Evolutionary conservation across 2,888 invertebrate genomes (phyloP).

Genomic region (Parnassius mnemosyne): DNA sequence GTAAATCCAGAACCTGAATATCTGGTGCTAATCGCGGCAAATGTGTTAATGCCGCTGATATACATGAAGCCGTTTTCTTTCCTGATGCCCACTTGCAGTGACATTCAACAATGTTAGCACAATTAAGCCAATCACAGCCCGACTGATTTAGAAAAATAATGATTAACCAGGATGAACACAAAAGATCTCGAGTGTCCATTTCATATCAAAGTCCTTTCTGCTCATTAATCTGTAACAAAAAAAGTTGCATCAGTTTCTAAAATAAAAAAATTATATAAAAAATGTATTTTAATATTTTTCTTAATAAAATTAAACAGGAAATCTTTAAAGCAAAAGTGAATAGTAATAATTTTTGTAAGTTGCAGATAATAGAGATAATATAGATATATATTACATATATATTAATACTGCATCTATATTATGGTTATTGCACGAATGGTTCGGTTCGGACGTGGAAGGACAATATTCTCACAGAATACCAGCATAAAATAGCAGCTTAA

Average conservation of each 20-base stretch:
- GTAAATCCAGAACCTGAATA: conserved; percentile 87
- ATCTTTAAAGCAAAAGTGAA: too few relatives aligned
- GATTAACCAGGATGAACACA: conserved; percentile 53
- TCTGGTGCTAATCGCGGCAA: conserved; percentile 82
- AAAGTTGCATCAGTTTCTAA: conserved; percentile 16
- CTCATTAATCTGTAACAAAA: conserved; percentile 60
- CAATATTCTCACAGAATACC: too few relatives aligned
- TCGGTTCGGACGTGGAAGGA: too few relatives aligned
- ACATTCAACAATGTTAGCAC: conserved; percentile 86
- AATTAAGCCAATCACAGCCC: conserved; percentile 89
- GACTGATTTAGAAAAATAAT: conserved; percentile 51
- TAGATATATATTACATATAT: too few relatives aligned
- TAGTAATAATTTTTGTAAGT: too few relatives aligned
- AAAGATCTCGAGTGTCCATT: conserved; percentile 62
- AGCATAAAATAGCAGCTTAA: too few relatives aligned
- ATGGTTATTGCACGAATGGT: too few relatives aligned
- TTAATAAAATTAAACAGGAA: too few relatives aligned
- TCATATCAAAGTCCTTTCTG: conserved; percentile 50
- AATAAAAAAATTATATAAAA: too few relatives aligned
- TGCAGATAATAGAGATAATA: too few relatives aligned
- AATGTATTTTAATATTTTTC: too few relatives aligned
- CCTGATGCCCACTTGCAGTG: conserved; percentile 96
- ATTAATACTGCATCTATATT: too few relatives aligned
- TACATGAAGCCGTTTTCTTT: conserved; percentile 93
- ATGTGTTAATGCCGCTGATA: conserved; percentile 85